phyloP scores from a whole-genome alignment of 2,113 vertebrate genomes.

The Labeo catla region DNA sequence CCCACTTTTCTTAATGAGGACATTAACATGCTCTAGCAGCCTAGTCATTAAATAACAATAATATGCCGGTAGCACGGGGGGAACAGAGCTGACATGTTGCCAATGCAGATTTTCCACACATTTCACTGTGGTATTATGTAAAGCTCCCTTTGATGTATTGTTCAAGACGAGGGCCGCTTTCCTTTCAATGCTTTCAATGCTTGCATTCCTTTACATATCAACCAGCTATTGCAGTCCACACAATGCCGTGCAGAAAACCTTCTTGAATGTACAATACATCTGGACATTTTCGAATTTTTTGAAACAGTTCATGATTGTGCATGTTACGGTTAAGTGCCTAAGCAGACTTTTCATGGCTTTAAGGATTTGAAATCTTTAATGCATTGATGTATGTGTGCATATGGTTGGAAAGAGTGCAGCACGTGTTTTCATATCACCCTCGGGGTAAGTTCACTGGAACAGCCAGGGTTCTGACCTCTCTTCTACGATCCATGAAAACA shows the following conservation, averaged over 20 bases:
- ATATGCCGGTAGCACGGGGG: slow-evolving; percentile 17
- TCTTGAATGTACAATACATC: slow-evolving; percentile 8
- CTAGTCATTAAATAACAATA: slow-evolving; percentile 44
- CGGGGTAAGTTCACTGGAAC: slow-evolving; percentile 41
- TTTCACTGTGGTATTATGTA: slow-evolving; percentile 55
- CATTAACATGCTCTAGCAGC: slow-evolving; percentile 55
- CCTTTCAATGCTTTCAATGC: background rate
- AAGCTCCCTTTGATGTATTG: slow-evolving; percentile 50
- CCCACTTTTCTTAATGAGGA: slow-evolving; percentile 51
- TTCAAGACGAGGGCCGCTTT: slow-evolving; percentile 9
- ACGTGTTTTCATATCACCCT: slow-evolving; percentile 49
- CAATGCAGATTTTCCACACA: slow-evolving; percentile 41
- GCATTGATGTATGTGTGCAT: slow-evolving; percentile 47
- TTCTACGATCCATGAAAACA: slow-evolving; percentile 47
- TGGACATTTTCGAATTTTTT: slow-evolving; percentile 6
- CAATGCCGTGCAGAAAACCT: background rate
- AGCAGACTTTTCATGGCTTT: slow-evolving; percentile 42
- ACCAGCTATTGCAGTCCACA: slow-evolving; percentile 9
- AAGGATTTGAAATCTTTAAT: slow-evolving; percentile 19
- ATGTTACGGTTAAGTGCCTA: slow-evolving; percentile 41
- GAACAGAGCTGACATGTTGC: slow-evolving; percentile 55
- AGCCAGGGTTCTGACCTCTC: slow-evolving; percentile 42
- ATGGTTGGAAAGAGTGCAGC: slow-evolving; percentile 38
- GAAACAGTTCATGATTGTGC: slow-evolving; percentile 33
- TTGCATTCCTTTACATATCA: slow-evolving; percentile 44